phyloP scores from a whole-genome alignment of 2,113 vertebrate species.

The Sylvicapra grimmia region DNA sequence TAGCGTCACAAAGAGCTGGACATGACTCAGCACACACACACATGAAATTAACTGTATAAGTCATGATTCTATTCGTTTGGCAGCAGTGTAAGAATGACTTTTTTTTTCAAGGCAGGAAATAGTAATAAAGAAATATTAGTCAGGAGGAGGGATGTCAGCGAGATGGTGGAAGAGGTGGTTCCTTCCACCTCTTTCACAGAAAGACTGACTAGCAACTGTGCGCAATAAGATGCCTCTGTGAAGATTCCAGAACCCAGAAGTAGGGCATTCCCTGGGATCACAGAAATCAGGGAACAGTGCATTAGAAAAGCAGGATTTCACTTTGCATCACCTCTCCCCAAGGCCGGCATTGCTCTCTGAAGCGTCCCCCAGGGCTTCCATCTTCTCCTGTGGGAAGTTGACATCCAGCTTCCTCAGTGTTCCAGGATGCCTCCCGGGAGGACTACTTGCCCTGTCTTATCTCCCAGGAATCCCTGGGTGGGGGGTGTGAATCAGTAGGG shows the following conservation, averaged over 20 bases:
- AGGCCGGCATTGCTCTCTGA: not conserved
- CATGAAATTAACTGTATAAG: not conserved
- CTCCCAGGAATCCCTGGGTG: not conserved
- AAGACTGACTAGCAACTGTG: not conserved
- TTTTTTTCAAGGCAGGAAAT: not conserved
- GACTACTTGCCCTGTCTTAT: not conserved
- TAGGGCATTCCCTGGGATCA: not conserved
- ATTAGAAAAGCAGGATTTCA: not conserved
- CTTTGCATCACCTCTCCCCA: not conserved
- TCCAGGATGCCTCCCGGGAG: not conserved
- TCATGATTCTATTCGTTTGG: not conserved
- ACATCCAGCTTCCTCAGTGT: not conserved
- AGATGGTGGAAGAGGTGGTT: not conserved
- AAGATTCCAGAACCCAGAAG: not conserved
- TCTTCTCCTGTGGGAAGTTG: not conserved
- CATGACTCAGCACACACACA: not conserved
- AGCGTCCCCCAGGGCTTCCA: not conserved
- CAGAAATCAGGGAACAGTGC: not conserved
- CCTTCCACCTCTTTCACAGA: not conserved
- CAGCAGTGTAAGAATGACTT: not conserved
- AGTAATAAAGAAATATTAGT: not conserved
- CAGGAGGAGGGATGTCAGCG: not conserved
- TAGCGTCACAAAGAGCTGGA: not conserved
- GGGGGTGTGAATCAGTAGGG: not conserved
- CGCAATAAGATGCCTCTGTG: not conserved